phyloP scores from a whole-genome alignment of 2,113 vertebrate genomes.

The Vanacampus margaritifer region DNA sequence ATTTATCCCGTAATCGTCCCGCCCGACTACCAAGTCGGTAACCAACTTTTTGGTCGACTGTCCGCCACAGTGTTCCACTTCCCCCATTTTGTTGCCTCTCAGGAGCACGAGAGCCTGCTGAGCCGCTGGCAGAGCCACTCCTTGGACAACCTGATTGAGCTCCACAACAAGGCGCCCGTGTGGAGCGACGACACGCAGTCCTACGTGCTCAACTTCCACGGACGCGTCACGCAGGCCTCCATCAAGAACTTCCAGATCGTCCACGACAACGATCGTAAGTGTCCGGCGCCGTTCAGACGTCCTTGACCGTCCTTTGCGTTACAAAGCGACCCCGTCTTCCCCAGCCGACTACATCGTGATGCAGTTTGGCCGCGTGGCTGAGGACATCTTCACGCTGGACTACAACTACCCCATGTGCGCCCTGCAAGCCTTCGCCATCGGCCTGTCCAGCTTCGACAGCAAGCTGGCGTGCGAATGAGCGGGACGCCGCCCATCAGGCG shows the following conservation, averaged over 20 bases:
- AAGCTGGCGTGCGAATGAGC: conserved; percentile 92
- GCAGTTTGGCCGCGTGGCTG: conserved; percentile 95
- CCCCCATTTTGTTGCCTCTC: conserved; percentile 7
- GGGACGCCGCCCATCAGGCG: no score
- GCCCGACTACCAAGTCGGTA: no score
- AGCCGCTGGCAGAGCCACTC: conserved; percentile 85
- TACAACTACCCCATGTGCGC: conserved; percentile 96
- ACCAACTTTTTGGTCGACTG: not conserved
- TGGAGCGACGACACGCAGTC: conserved; percentile 98
- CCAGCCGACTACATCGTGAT: conserved; percentile 96
- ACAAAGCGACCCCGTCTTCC: no score
- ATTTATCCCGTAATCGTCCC: no score
- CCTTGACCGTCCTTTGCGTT: not conserved
- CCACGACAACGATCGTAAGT: conserved; percentile 92
- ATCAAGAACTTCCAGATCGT: conserved; percentile 99
- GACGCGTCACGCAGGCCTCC: conserved; percentile 92
- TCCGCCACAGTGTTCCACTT: not conserved
- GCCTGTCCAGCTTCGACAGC: conserved; percentile 95
- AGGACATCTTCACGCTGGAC: conserved; percentile 94
- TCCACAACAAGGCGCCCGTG: conserved; percentile 95
- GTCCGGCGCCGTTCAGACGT: not conserved
- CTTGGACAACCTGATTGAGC: conserved; percentile 88
- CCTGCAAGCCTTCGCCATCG: conserved; percentile 94
- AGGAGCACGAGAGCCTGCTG: conserved; percentile 91
- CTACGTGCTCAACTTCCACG: conserved; percentile 95